phyloP scores from a whole-genome alignment of 2,888 invertebrate species.

The Eupsilia transversa region DNA sequence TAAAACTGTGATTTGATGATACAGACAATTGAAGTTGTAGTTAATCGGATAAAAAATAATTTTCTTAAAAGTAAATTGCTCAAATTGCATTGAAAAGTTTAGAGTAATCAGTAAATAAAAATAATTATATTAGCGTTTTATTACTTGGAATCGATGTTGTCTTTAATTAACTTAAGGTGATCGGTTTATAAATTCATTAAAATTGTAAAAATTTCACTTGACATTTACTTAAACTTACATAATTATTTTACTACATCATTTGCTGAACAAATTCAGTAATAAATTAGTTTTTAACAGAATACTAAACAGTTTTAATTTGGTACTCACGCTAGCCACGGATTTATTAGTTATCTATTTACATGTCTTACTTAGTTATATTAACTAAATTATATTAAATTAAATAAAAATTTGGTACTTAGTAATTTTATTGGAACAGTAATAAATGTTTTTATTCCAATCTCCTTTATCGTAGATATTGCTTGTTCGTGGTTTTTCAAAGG shows the following conservation, averaged over 20 bases:
- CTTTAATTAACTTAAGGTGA: conserved; percentile 20
- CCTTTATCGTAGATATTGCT: not conserved
- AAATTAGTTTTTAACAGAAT: conserved; percentile 26
- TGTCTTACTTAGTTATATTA: no score
- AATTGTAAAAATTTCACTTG: conserved; percentile 18
- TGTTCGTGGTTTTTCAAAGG: not conserved
- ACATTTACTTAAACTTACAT: conserved; percentile 8
- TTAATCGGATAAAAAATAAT: not conserved
- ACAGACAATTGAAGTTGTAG: not conserved
- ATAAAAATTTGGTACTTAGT: not conserved
- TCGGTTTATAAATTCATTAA: not conserved
- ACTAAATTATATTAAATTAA: no score
- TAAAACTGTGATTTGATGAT: no score
- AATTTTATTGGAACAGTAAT: not conserved
- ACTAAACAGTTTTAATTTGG: conserved; percentile 7
- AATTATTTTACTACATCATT: conserved; percentile 26
- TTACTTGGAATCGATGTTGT: not conserved
- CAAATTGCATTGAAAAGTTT: no score
- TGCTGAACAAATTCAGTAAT: conserved; percentile 4
- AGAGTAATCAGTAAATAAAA: not conserved
- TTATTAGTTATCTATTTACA: no score
- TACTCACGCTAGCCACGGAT: no score
- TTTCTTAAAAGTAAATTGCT: not conserved
- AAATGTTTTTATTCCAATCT: not conserved
- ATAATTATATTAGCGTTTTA: not conserved